phyloP scores from a whole-genome alignment of 2,888 invertebrate species.

The Drosophila melanosoma region DNA sequence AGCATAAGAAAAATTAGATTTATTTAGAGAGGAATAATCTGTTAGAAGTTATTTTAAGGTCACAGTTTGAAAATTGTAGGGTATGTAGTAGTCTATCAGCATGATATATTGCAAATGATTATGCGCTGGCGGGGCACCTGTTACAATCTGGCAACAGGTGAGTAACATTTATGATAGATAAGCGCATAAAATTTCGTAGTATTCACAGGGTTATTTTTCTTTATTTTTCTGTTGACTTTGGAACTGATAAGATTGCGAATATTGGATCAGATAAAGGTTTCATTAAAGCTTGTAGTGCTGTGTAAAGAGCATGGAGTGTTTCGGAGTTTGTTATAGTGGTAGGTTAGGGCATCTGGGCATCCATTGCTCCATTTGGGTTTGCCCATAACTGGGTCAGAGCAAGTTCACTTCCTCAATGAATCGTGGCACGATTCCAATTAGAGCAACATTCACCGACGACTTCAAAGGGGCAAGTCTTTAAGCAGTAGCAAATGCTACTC shows the following conservation, averaged over 20 bases:
- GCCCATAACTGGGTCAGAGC: constrained; percentile 68
- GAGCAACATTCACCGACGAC: constrained; percentile 41
- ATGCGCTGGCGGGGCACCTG: constrained; percentile 63
- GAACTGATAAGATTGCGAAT: constrained; percentile 67
- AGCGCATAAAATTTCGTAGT: constrained; percentile 42
- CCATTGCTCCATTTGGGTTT: constrained; percentile 36
- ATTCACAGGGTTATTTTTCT: constrained; percentile 26
- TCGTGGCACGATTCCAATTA: constrained; percentile 53
- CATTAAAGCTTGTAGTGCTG: background rate
- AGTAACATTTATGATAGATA: constrained; percentile 68
- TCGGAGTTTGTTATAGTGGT: constrained; percentile 43
- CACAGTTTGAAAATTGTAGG: background rate
- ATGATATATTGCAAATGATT: constrained; percentile 56
- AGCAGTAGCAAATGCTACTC: constrained; percentile 3
- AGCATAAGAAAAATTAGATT: background rate
- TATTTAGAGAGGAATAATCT: background rate
- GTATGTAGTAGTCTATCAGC: constrained; percentile 18
- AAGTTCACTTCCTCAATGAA: constrained; percentile 73
- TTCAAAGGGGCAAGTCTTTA: constrained; percentile 54
- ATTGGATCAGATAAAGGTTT: constrained; percentile 31
- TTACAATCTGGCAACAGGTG: constrained; percentile 67
- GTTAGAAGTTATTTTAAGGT: background rate
- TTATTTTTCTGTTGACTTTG: constrained; percentile 55
- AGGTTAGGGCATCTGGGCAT: constrained; percentile 76
- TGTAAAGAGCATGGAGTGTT: background rate